These are phyloP conservation scores for Drosophila seclusa DNA, from an alignment of 2,888 invertebrate species.

Conservation along the genomic window DNA sequence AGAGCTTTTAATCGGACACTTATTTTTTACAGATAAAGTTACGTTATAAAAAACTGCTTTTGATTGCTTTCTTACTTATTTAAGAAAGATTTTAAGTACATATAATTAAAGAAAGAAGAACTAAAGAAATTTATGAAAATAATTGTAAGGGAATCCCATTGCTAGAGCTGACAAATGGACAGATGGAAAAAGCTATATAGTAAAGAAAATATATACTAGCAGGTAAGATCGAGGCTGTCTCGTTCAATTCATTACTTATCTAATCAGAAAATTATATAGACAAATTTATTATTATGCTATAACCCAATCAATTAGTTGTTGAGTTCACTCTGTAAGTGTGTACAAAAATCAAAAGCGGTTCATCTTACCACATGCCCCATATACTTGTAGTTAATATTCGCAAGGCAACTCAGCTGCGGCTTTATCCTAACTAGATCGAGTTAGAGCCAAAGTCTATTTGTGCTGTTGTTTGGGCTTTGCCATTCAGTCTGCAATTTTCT, in stretches of 20 bases:
- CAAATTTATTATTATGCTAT: neutral
- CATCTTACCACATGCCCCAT: slow-evolving; percentile 8
- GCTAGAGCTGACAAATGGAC: neutral
- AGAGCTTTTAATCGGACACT: neutral
- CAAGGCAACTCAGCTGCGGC: slow-evolving; percentile 32
- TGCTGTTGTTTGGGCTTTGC: slow-evolving; percentile 16
- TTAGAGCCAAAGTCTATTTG: slow-evolving; percentile 14
- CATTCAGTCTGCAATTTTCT: slow-evolving; percentile 40
- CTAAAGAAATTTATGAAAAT: neutral
- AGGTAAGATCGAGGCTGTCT: neutral
- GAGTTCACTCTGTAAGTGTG: neutral
- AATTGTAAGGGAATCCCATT: neutral
- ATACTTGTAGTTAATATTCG: slow-evolving; percentile 51
- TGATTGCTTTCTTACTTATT: neutral
- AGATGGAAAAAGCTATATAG: neutral
- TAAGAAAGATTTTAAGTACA: neutral
- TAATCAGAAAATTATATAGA: neutral
- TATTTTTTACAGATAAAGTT: neutral
- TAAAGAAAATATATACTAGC: neutral
- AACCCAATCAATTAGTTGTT: too few species aligned
- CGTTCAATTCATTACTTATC: neutral
- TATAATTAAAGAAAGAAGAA: too few species aligned
- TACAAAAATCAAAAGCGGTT: neutral
- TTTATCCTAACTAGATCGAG: slow-evolving; percentile 69
- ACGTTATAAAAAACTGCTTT: neutral